Evolutionary conservation across 2,888 invertebrate species (phyloP).

Genomic region (Ichneumon xanthorius): DNA sequence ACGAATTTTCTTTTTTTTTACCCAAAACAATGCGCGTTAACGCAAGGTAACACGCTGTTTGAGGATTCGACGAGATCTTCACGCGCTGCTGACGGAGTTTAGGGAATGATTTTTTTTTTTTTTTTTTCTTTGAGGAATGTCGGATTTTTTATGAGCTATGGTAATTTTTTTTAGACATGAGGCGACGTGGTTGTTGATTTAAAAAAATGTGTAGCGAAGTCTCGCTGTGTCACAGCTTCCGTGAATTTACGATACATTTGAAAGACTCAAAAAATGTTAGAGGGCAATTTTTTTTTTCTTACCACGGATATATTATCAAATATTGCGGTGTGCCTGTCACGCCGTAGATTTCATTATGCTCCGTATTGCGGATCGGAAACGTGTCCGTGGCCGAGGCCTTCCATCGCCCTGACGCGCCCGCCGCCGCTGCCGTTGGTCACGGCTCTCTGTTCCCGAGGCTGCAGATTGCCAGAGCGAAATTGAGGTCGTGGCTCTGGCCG

Average conservation of each 20-base stretch:
- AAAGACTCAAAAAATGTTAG: neutral
- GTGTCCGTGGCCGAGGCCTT: conserved; percentile 40
- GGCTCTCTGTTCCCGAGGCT: conserved; percentile 65
- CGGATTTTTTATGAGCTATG: too few relatives aligned
- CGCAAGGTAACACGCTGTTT: too few relatives aligned
- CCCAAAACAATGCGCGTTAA: neutral
- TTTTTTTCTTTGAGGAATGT: too few relatives aligned
- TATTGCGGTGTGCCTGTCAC: neutral
- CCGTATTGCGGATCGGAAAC: conserved; percentile 26
- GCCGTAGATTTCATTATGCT: conserved; percentile 6
- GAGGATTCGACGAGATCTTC: too few relatives aligned
- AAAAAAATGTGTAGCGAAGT: too few relatives aligned
- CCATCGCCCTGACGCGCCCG: conserved; percentile 10
- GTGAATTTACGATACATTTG: neutral
- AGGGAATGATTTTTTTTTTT: too few relatives aligned
- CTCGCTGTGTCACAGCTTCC: neutral
- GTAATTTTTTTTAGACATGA: too few relatives aligned
- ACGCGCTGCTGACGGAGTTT: too few relatives aligned
- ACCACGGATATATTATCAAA: neutral
- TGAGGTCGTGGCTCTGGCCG: conserved; percentile 77
- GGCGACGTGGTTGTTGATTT: too few relatives aligned
- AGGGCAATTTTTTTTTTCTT: neutral
- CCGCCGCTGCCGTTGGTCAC: conserved; percentile 57
- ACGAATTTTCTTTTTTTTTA: neutral
- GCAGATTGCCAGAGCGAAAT: conserved; percentile 75